A percentile compares a stretch with the other conserved stretches of the same genome.
These are phyloP conservation scores for Hoplostethus mediterraneus DNA, from an alignment of 2,797 vertebrate species.

Conservation along the genomic window DNA sequence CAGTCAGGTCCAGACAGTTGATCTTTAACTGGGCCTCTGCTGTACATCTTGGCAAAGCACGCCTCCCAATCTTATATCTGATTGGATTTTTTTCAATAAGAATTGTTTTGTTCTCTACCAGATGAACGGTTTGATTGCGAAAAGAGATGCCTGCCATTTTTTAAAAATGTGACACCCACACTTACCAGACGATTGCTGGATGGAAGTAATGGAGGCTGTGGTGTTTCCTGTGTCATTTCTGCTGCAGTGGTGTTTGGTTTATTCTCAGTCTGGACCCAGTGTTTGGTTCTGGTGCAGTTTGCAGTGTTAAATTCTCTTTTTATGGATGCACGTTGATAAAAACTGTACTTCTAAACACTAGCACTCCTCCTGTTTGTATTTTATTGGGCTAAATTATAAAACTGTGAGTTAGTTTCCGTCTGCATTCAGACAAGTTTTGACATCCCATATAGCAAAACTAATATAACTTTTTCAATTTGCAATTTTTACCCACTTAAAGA, in stretches of 20 bases:
- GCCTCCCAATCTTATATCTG: conserved; percentile 14
- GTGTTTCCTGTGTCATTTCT: background rate
- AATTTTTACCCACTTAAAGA: background rate
- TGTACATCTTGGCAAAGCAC: conserved; percentile 11
- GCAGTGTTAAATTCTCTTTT: background rate
- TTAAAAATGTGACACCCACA: conserved; percentile 21
- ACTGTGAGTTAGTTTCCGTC: background rate
- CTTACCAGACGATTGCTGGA: conserved; percentile 10
- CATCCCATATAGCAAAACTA: background rate
- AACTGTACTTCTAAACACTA: background rate
- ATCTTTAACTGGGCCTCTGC: conserved; percentile 34
- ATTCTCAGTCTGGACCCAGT: background rate
- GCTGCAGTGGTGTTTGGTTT: background rate
- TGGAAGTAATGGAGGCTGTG: background rate
- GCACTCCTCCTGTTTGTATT: background rate
- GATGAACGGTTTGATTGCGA: conserved; percentile 40
- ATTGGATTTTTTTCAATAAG: conserved; percentile 10
- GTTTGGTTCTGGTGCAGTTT: background rate
- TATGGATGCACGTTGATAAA: background rate
- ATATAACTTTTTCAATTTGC: background rate
- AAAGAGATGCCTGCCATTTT: conserved; percentile 24
- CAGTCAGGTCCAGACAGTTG: conserved; percentile 46
- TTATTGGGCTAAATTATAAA: background rate
- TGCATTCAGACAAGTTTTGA: background rate
- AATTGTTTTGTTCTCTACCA: conserved; percentile 4